Evolutionary conservation across 2,797 vertebrate species (phyloP).

Genomic region (Bradypus variegatus): DNA sequence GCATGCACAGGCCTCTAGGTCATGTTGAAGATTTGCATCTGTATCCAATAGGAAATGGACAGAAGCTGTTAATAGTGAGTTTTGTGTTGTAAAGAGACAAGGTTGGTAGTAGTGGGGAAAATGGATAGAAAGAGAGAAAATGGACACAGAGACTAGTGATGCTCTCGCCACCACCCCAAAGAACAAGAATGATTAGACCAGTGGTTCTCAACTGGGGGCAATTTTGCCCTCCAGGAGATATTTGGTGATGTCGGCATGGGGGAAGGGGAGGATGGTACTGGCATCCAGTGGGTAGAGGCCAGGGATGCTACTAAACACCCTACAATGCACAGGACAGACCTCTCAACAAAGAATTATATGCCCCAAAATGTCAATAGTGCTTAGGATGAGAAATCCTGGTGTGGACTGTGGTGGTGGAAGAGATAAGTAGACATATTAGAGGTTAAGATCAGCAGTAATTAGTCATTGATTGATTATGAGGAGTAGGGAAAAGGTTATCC

Average conservation of each 20-base stretch:
- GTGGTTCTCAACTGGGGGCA: not conserved
- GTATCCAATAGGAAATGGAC: not conserved
- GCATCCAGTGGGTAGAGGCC: too few species aligned
- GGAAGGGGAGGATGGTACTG: too few species aligned
- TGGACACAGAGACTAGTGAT: not conserved
- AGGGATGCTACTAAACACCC: too few species aligned
- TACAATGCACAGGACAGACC: too few species aligned
- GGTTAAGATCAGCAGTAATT: not conserved
- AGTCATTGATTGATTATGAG: not conserved
- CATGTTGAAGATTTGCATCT: not conserved
- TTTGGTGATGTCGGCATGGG: not conserved
- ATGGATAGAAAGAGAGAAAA: not conserved
- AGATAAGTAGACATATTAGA: not conserved
- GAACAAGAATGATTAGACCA: not conserved
- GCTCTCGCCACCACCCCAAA: not conserved
- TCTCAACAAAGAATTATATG: not conserved
- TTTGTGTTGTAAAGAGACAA: not conserved
- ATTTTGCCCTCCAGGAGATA: not conserved
- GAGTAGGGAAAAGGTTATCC: not conserved
- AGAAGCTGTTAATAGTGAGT: not conserved
- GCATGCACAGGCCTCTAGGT: not conserved
- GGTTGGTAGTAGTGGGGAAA: not conserved
- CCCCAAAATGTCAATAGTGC: not conserved
- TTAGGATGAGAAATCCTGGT: not conserved
- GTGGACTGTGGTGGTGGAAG: not conserved